phyloP scores from a whole-genome alignment of 2,888 invertebrate species.

The Apodemia hepburni region DNA sequence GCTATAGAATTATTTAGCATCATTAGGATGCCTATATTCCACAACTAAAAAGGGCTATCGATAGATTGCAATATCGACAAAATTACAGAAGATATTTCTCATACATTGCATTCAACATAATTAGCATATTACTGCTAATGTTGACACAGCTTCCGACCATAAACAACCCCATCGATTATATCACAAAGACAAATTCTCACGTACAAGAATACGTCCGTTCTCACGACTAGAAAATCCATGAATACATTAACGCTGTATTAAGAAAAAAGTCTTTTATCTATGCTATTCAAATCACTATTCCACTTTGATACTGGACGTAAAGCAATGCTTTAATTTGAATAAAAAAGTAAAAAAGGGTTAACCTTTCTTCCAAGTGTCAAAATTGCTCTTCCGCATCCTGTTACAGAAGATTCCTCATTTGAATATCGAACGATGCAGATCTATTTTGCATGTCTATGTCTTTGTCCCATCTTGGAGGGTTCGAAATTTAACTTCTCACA shows the following conservation, averaged over 20 bases:
- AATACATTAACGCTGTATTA: slow-evolving; percentile 60
- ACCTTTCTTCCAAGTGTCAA: slow-evolving; percentile 75
- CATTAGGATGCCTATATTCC: too few relatives aligned
- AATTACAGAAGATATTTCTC: slow-evolving; percentile 1
- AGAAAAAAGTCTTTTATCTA: slow-evolving; percentile 59
- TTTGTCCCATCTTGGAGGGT: slow-evolving; percentile 39
- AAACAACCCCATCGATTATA: slow-evolving; percentile 67
- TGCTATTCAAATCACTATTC: slow-evolving; percentile 42
- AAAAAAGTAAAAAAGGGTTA: slow-evolving; percentile 60
- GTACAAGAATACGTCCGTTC: slow-evolving; percentile 51
- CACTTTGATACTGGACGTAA: slow-evolving; percentile 54
- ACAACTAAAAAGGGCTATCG: background rate
- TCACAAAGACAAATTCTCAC: slow-evolving; percentile 57
- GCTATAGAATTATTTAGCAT: too few relatives aligned
- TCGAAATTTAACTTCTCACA: slow-evolving; percentile 36
- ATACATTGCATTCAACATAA: slow-evolving; percentile 33
- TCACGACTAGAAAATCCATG: slow-evolving; percentile 57
- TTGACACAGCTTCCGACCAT: slow-evolving; percentile 74
- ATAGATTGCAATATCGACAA: background rate
- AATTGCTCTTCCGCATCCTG: slow-evolving; percentile 72
- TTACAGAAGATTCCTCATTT: slow-evolving; percentile 60
- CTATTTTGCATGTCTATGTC: slow-evolving; percentile 69
- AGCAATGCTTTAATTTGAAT: slow-evolving; percentile 60
- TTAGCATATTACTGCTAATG: slow-evolving; percentile 67
- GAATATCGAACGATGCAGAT: slow-evolving; percentile 62